Evolutionary conservation across 2,113 vertebrate genomes (phyloP).

Genomic region (Cathartes aura): DNA sequence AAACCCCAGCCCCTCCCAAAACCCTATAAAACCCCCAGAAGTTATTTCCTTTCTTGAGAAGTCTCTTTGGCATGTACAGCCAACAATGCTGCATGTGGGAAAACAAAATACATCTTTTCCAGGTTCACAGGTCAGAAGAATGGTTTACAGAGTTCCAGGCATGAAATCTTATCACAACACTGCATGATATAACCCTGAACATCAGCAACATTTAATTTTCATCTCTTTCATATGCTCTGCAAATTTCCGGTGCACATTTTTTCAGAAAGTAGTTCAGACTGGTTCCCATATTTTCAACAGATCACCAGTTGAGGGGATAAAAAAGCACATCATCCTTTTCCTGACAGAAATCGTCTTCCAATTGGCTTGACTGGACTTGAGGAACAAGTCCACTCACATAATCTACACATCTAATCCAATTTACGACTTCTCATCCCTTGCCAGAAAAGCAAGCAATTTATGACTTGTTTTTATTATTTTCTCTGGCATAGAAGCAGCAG

Average conservation of each 20-base stretch:
- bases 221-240: neutral
- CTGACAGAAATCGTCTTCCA: neutral
- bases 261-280: neutral
- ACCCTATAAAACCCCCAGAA: neutral
- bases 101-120: neutral
- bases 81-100: neutral
- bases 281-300: neutral
- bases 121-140: neutral
- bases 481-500: neutral
- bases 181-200: neutral
- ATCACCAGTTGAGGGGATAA: neutral
- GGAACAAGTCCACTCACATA: neutral
- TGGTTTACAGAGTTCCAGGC: neutral
- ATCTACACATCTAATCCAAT: neutral
- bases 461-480: conserved; percentile 4
- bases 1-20: neutral
- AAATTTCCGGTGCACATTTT: neutral
- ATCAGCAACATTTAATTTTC: neutral
- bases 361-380: neutral
- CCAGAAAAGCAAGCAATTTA: conserved; percentile 2
- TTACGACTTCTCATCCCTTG: neutral
- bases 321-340: neutral
- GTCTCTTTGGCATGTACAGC: neutral
- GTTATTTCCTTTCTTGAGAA: neutral
- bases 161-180: neutral